Conservation (phyloP, 2,113 vertebrate genomes). For the Proterorhinus semilunaris region DNA sequence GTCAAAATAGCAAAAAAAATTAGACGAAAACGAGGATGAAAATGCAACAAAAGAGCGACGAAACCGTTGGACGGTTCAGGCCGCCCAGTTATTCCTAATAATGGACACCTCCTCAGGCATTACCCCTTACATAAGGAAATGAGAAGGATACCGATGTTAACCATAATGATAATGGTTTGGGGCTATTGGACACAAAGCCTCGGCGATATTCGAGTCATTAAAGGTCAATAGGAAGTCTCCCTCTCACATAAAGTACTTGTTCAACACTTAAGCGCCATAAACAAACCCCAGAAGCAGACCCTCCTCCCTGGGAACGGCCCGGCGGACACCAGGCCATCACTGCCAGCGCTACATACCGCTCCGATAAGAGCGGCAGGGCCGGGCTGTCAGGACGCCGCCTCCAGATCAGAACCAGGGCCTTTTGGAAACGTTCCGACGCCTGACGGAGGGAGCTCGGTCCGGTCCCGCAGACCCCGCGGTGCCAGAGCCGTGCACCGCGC, state of each 20-base stretch:
- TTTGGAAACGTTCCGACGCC: not conserved
- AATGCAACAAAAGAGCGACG: too few species aligned
- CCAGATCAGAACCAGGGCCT: conserved; percentile 15
- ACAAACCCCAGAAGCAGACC: conserved; percentile 23
- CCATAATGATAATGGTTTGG: too few species aligned
- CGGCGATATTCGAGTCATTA: too few species aligned
- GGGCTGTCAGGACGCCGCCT: conserved; percentile 23
- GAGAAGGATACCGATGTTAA: too few species aligned
- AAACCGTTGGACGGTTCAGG: too few species aligned
- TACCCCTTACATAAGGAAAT: too few species aligned
- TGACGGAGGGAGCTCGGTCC: not conserved
- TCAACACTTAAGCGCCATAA: conserved; percentile 18
- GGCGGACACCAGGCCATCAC: conserved; percentile 55
- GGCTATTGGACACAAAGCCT: too few species aligned
- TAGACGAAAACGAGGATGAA: too few species aligned
- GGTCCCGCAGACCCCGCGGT: not conserved
- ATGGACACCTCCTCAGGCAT: too few species aligned
- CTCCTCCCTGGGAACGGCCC: conserved; percentile 65
- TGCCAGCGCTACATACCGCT: conserved; percentile 57
- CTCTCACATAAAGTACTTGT: conserved; percentile 16
- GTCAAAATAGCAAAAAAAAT: too few species aligned
- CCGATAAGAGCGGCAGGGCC: conserved; percentile 63
- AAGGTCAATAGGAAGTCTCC: conserved; percentile 39
- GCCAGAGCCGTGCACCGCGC: conserved; percentile 10
- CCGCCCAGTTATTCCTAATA: too few species aligned